Conservation (phyloP, 1,140 invertebrate species). For the Leptestheria dahalacensis region DNA sequence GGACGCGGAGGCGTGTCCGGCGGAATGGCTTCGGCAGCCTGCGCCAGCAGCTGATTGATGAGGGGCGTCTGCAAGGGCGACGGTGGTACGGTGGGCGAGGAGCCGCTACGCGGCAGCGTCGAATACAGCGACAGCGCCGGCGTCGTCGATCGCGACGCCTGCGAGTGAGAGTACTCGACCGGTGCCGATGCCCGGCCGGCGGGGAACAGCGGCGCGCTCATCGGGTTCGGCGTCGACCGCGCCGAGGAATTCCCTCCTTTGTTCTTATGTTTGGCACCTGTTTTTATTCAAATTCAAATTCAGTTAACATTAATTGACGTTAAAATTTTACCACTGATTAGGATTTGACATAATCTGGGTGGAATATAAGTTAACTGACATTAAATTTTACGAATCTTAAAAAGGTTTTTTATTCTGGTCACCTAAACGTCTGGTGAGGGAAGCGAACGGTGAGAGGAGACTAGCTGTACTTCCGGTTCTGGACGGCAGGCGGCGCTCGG, state of each 20-base stretch:
- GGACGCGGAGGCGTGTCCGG: not conserved
- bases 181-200: not conserved
- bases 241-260: not conserved
- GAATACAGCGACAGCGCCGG: conserved; percentile 12
- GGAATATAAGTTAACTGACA: too few species aligned
- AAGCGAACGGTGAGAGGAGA: conserved; percentile 11
- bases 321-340: not conserved
- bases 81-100: conserved; percentile 3
- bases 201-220: conserved; percentile 8
- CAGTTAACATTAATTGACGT: not conserved
- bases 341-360: too few species aligned
- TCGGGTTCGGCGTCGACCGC: not conserved
- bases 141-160: conserved; percentile 1
- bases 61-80: conserved; percentile 6
- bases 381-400: too few species aligned
- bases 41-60: conserved; percentile 11
- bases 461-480: conserved; percentile 9
- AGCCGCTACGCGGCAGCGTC: conserved; percentile 9
- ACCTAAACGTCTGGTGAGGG: conserved; percentile 9
- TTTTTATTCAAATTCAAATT: too few species aligned
- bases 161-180: not conserved
- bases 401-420: conserved; percentile 11
- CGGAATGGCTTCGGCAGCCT: not conserved
- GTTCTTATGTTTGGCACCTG: not conserved
- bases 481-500: conserved; percentile 11